Conservation (phyloP, 1,140 invertebrate species). For the Oedothorax gibbosus region DNA sequence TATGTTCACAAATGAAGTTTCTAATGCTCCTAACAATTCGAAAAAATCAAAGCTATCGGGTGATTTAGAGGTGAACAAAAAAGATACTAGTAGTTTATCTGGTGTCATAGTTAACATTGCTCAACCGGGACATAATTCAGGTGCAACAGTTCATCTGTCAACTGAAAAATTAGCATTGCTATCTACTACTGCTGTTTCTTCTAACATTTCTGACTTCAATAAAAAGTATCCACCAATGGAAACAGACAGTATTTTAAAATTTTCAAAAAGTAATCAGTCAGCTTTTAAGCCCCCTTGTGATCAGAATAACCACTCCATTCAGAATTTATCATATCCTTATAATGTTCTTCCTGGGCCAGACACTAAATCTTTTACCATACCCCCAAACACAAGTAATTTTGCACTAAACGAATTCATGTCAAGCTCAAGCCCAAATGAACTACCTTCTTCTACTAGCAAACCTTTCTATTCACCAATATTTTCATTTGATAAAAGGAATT, state of each 20-base stretch:
- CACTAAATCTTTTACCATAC: neutral
- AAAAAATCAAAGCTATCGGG: conserved; percentile 7
- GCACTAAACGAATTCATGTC: conserved; percentile 4
- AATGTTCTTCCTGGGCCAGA: conserved; percentile 38
- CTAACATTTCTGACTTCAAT: neutral
- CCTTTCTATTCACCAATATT: conserved; percentile 50
- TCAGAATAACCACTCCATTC: conserved; percentile 2
- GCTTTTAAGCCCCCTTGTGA: neutral
- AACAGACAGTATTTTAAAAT: neutral
- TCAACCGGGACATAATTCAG: conserved; percentile 79
- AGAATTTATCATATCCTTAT: conserved; percentile 26
- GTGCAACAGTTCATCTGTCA: conserved; percentile 76
- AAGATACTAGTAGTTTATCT: conserved; percentile 47
- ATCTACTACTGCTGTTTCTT: conserved; percentile 1
- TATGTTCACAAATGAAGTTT: conserved; percentile 29
- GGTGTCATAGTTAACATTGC: conserved; percentile 73
- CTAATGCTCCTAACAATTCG: neutral
- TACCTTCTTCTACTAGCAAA: conserved; percentile 11
- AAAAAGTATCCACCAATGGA: conserved; percentile 16
- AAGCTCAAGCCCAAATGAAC: conserved; percentile 10
- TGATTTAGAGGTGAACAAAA: conserved; percentile 16
- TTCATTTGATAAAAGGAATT: conserved; percentile 8
- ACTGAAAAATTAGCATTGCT: conserved; percentile 26
- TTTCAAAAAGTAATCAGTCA: neutral
- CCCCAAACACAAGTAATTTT: neutral